Base-by-base conservation (phyloP, 2,888 invertebrate species). In the Acanthoscelides obtectus region DNA sequence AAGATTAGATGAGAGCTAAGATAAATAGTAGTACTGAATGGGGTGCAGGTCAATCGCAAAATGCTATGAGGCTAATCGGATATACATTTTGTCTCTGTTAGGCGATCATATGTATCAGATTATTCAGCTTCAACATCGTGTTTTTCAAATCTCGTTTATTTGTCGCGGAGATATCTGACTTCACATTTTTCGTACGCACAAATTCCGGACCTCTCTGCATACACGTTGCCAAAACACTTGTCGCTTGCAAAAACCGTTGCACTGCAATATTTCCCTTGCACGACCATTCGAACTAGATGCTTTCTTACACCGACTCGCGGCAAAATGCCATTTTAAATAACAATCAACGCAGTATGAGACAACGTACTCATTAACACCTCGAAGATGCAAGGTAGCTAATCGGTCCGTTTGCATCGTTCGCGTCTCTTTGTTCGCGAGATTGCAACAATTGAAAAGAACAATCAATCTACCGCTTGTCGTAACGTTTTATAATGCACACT, bases 401-500 rank as follows among this genome's bases (percentile, higher is more conserved):
- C 45, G 12, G 45, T 45, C 45, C 8, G 17, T 45, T 45, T 45
- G 45, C 45, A 45, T 45, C 8, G 17, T 45, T 45, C 17, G 45
- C 45, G 17, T 45, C 45, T 45, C 45, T 45, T 45, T 45, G 45
- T 45, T 45, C 12, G 17, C 45, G 45, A 45, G 45, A 45, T 45
- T 12, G 45, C 45, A 45, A 45, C 45, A 45, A 45, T 45, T 25
- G 63, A 27, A 68, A 45, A 68, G 45, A 25, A 27, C 27, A 68
- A 45, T 45, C 45, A 27, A 27, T 25, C 27, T 45, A 68, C 68
- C 68, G 27, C 68, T 68, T 27, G 63, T 68, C 63, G 27, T 45
- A 27, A 68, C 45, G 45, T 45, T 45, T 45, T 45, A 45, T 45
- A 45, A 45, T 45, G 17, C 45, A 45, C 45, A 45, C 45, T 12